Percentiles rank a stretch among this genome's conserved stretches.
These are phyloP conservation scores for Noctua pronuba DNA, from an alignment of 2,888 invertebrate species.

Conservation along the genomic window DNA sequence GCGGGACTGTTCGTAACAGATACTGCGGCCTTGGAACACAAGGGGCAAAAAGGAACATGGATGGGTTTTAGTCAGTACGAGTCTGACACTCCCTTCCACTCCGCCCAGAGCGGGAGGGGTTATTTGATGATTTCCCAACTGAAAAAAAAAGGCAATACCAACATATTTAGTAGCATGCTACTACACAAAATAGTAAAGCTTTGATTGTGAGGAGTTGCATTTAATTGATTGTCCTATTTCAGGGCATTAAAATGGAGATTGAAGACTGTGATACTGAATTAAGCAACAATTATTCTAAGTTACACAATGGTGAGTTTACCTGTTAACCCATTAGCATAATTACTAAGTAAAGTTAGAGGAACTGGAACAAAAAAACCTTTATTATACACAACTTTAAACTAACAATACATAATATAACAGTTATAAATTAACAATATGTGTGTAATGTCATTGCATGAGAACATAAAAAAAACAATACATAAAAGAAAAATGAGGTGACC, in stretches of 20 bases:
- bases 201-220: background rate
- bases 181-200: background rate
- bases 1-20: no score
- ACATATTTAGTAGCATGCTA: background rate
- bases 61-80: no score
- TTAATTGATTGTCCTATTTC: conserved; percentile 27
- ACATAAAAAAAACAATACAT: conserved; percentile 22
- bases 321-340: background rate
- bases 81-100: no score
- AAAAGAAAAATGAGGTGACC: conserved; percentile 32
- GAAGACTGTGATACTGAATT: conserved; percentile 69
- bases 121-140: no score
- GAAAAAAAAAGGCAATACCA: no score
- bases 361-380: background rate
- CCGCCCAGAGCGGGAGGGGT: no score
- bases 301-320: conserved; percentile 69
- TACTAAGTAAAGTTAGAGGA: no score
- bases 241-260: conserved; percentile 78
- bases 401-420: background rate
- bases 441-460: conserved; percentile 22
- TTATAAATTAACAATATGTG: conserved; percentile 25
- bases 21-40: no score
- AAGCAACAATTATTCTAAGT: conserved; percentile 58
- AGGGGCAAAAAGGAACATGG: no score
- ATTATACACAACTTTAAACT: background rate